These are phyloP conservation scores for Ursus arctos DNA, from an alignment of 2,113 vertebrate species.

Conservation along the genomic window DNA sequence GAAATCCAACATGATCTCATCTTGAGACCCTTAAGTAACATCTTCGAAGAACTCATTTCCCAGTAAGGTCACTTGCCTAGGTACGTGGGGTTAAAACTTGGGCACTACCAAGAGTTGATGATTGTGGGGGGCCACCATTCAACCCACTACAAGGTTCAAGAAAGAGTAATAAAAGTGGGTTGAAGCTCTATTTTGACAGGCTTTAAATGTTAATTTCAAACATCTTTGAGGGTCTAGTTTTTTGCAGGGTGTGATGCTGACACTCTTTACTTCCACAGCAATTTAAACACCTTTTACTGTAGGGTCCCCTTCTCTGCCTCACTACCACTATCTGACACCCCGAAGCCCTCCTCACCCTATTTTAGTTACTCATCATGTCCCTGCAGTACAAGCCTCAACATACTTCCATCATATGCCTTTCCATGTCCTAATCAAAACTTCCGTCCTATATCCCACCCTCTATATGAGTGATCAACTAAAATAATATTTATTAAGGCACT, in stretches of 20 bases:
- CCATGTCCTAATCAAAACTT: conserved; percentile 53
- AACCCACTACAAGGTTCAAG: not conserved
- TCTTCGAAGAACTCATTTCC: not conserved
- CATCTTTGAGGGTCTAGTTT: not conserved
- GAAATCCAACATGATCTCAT: not conserved
- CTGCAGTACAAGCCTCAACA: not conserved
- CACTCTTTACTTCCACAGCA: not conserved
- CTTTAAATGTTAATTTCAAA: not conserved
- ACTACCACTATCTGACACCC: not conserved
- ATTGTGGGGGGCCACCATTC: no score
- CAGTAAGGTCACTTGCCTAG: not conserved
- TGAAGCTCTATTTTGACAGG: not conserved
- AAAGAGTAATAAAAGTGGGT: not conserved
- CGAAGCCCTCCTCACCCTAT: not conserved
- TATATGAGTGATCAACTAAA: conserved; percentile 9
- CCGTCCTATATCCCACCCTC: not conserved
- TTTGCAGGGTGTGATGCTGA: not conserved
- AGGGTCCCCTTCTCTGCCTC: not conserved
- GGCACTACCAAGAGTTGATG: no score
- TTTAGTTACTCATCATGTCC: not conserved
- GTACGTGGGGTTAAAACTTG: not conserved
- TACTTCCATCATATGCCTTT: not conserved
- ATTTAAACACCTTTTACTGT: not conserved
- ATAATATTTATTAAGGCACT: not conserved
- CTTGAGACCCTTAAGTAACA: conserved; percentile 15